Base-by-base conservation (phyloP, 2,888 invertebrate genomes). In the Dermolepida albohirtum region DNA sequence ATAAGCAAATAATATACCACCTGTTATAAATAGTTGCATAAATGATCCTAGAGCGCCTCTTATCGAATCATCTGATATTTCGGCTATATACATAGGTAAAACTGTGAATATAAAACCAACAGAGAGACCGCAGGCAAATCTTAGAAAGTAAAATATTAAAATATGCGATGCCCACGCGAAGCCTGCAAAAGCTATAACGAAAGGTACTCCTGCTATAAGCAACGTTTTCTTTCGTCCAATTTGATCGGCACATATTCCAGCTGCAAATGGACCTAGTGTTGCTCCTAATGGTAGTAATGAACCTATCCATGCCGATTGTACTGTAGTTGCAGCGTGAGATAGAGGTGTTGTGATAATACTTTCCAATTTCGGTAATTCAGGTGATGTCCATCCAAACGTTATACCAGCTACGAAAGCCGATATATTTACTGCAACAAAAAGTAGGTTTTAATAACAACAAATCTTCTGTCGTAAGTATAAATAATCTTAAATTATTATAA, bases 71-170 rank as follows among this genome's bases (percentile, higher is more conserved):
- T 93, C 90, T 5, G 94, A 88, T 43, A 94, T 92, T 83, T 96
- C 96, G 43, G 93, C 93, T 68, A 94, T 89, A 83, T 95, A 96
- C 88, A 95, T 92, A 0, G 95, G 94, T 0, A 90, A 87, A 1
- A 90, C 88, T 0, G 91, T 89, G 83, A 90, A 92, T 11, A 89
- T 84, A 77, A 90, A 88, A 0, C 92, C 91, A 0, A 89, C 86
- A 1, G 70, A 55, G 7, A 75, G 17, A 1, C 75, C 75, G 29
- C 68, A 62, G 2, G 72, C 52, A 14, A 68, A 55, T 12, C 75
- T 51, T 11, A 71, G 72, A 8, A 68, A 39, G 39, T 71, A 70
- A 50, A 68, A 75, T 27, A 70, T 11, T 39, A 51, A 41, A 10
- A 70, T 44, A 7, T n/a, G 55, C 22, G 67, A 40, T 12, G 70